Evolutionary conservation across 2,797 vertebrate species (phyloP).

Genomic region (Salarias fasciatus): DNA sequence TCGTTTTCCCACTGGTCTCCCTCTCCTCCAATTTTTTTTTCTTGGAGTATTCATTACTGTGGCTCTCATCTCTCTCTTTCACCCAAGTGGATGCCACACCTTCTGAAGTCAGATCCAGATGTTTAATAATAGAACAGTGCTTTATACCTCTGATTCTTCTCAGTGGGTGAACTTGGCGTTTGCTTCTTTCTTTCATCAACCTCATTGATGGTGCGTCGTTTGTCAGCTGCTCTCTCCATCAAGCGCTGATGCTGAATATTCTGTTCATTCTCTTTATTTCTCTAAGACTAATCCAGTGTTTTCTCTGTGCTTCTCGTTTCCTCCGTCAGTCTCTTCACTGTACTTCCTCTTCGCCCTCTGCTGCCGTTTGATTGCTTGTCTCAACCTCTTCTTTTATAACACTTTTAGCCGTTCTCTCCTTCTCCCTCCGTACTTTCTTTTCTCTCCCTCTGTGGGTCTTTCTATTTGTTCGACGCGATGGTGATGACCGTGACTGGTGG

Average conservation of each 20-base stretch:
- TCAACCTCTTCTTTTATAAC: too few relatives aligned
- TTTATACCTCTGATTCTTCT: too few relatives aligned
- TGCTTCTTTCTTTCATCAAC: too few relatives aligned
- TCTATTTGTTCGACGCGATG: constrained; percentile 44
- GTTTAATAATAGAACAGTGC: too few relatives aligned
- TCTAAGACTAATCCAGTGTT: constrained; percentile 17
- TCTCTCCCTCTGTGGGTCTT: constrained; percentile 13
- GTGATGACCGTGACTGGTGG: constrained; percentile 29
- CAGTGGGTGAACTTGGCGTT: too few relatives aligned
- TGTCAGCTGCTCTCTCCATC: background rate
- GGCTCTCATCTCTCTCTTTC: background rate
- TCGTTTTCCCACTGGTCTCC: constrained; percentile 1
- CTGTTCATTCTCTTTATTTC: constrained; percentile 8
- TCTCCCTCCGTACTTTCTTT: background rate
- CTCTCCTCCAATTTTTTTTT: background rate
- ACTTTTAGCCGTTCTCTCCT: too few relatives aligned
- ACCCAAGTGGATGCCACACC: constrained; percentile 11
- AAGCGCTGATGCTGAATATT: background rate
- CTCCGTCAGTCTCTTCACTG: background rate
- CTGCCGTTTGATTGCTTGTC: background rate
- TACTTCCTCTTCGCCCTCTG: background rate
- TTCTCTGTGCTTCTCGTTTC: background rate
- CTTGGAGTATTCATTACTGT: background rate
- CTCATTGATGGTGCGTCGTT: too few relatives aligned
- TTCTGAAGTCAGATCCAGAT: background rate